phyloP scores from a whole-genome alignment of 2,113 vertebrate genomes.

The Mesocricetus auratus region DNA sequence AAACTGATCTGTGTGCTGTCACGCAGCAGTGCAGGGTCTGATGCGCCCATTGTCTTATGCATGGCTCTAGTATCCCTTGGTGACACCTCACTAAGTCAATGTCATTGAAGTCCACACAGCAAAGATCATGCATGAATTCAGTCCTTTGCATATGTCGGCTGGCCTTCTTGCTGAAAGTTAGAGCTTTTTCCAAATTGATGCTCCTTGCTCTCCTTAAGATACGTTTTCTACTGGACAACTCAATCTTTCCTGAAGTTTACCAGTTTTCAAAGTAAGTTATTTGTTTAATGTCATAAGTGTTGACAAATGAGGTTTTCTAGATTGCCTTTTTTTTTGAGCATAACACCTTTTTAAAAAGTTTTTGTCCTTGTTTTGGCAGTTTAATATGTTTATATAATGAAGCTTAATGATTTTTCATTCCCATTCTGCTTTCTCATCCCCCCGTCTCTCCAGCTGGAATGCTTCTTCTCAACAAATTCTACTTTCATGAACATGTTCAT shows the following conservation, averaged over 20 bases:
- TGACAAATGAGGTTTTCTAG: constrained; percentile 17
- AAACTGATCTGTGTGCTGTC: neutral
- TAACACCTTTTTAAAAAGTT: neutral
- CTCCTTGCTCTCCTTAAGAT: neutral
- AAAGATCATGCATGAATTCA: neutral
- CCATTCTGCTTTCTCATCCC: no score
- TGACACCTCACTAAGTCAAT: neutral
- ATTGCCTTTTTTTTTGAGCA: neutral
- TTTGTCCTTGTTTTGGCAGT: neutral
- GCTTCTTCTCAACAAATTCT: neutral
- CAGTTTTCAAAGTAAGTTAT: constrained; percentile 29
- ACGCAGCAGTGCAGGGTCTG: neutral
- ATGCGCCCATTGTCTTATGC: neutral
- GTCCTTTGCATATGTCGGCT: neutral
- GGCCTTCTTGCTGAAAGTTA: neutral
- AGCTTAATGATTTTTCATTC: neutral
- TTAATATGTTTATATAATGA: neutral
- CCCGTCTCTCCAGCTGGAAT: neutral
- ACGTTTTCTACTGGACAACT: constrained; percentile 23
- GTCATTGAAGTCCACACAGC: constrained; percentile 1
- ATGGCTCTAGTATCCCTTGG: neutral
- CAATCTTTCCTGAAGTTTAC: constrained; percentile 26
- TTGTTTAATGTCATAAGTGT: constrained; percentile 14
- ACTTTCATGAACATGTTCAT: neutral
- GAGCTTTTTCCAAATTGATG: neutral